A percentile compares a stretch with the other conserved stretches of the same genome.
These are phyloP conservation scores for Enteromius viviparus DNA, from an alignment of 2,797 vertebrate genomes.

Conservation along the genomic window DNA sequence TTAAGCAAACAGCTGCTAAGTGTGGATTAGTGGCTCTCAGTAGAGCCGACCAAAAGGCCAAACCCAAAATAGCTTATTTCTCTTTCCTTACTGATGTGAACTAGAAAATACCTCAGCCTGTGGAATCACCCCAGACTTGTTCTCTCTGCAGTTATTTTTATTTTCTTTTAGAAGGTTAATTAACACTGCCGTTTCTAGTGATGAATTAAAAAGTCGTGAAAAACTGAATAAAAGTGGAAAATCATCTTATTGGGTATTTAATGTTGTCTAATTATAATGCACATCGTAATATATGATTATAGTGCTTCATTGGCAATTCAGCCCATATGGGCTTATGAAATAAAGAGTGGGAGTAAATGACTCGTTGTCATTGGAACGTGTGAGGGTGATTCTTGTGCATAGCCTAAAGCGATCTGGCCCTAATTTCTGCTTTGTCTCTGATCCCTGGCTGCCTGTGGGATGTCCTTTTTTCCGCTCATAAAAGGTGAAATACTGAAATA, in stretches of 20 bases:
- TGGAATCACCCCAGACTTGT: slow-evolving; percentile 20
- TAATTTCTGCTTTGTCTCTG: slow-evolving; percentile 62
- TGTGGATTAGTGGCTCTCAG: slow-evolving; percentile 60
- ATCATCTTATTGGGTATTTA: neutral
- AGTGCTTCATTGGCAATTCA: slow-evolving; percentile 43
- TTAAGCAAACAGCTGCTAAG: slow-evolving; percentile 61
- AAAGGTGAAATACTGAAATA: slow-evolving; percentile 58
- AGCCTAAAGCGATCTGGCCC: slow-evolving; percentile 50
- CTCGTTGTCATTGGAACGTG: slow-evolving; percentile 59
- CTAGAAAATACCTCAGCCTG: slow-evolving; percentile 32
- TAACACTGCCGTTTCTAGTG: neutral
- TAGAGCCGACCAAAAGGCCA: slow-evolving; percentile 45
- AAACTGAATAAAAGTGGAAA: neutral
- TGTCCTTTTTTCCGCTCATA: slow-evolving; percentile 31
- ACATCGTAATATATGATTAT: slow-evolving; percentile 27
- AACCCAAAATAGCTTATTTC: slow-evolving; percentile 59
- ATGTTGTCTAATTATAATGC: slow-evolving; percentile 28
- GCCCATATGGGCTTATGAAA: slow-evolving; percentile 50
- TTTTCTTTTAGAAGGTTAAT: neutral
- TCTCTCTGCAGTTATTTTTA: neutral
- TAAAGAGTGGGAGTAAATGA: slow-evolving; percentile 54
- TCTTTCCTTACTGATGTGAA: slow-evolving; percentile 53
- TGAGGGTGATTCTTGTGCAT: slow-evolving; percentile 32
- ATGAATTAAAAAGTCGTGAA: neutral
- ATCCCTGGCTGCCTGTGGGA: slow-evolving; percentile 55